Evolutionary conservation across 2,888 invertebrate species (phyloP).

Genomic region (Doris montereyensis): DNA sequence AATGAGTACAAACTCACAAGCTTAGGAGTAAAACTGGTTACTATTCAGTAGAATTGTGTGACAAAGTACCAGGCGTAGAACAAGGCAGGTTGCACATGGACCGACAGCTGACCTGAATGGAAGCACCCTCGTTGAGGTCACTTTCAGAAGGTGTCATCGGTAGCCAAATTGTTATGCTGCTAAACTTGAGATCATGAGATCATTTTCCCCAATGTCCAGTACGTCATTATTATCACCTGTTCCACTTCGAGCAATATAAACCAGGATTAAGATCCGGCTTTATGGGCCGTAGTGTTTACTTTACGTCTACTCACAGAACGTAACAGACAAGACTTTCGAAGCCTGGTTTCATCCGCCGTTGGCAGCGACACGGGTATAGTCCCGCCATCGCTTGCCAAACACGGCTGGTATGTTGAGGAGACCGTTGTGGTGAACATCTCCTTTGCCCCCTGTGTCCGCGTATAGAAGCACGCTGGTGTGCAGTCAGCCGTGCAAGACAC

Average conservation of each 20-base stretch:
- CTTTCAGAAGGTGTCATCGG: too few species aligned
- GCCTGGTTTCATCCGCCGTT: slow-evolving; percentile 39
- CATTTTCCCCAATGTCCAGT: too few species aligned
- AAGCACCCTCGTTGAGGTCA: slow-evolving; percentile 40
- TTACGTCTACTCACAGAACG: slow-evolving; percentile 36
- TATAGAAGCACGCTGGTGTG: slow-evolving; percentile 33
- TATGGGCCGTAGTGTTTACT: too few species aligned
- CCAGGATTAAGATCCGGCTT: too few species aligned
- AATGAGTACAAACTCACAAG: too few species aligned
- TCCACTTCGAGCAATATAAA: too few species aligned
- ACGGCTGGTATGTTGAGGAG: slow-evolving; percentile 27
- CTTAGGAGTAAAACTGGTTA: too few species aligned
- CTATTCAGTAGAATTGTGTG: too few species aligned
- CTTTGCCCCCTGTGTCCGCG: slow-evolving; percentile 7
- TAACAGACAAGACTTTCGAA: slow-evolving; percentile 27
- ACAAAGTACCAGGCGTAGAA: slow-evolving; percentile 36
- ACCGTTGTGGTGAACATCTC: slow-evolving; percentile 26
- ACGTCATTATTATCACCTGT: too few species aligned
- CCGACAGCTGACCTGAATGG: slow-evolving; percentile 39
- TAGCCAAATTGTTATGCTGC: too few species aligned
- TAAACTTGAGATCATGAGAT: too few species aligned
- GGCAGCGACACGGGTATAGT: slow-evolving; percentile 37
- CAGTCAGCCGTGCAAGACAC: slow-evolving; percentile 40
- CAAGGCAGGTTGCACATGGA: slow-evolving; percentile 40
- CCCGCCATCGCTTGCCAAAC: slow-evolving; percentile 11